These are phyloP conservation scores for Hemibagrus wyckioides DNA, from an alignment of 2,113 vertebrate species.

Conservation along the genomic window DNA sequence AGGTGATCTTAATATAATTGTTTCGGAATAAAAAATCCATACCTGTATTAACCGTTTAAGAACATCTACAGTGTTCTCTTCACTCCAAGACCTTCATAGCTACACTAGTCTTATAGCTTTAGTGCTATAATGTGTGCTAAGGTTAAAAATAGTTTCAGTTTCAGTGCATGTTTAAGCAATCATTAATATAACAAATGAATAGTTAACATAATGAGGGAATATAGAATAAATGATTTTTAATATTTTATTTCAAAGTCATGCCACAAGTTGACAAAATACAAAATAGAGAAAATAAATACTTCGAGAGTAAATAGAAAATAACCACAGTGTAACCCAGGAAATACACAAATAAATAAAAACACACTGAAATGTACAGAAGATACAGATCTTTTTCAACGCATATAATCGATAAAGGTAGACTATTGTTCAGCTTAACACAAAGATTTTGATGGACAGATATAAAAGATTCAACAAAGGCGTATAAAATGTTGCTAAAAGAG, in stretches of 20 bases:
- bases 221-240: constrained; percentile 45
- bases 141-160: not conserved
- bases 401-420: constrained; percentile 67
- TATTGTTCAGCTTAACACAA: constrained; percentile 56
- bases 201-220: not conserved
- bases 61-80: not conserved
- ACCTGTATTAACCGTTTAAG: too few species aligned
- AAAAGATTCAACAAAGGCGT: constrained; percentile 73
- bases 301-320: constrained; percentile 72
- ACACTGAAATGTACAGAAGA: constrained; percentile 62
- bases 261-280: constrained; percentile 82
- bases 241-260: constrained; percentile 83
- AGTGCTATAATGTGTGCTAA: not conserved
- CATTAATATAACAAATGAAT: not conserved
- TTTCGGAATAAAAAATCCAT: too few species aligned
- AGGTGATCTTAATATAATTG: too few species aligned
- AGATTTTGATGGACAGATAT: constrained; percentile 61
- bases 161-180: not conserved
- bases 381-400: constrained; percentile 64
- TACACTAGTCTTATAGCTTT: not conserved
- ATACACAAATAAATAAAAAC: constrained; percentile 58
- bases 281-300: constrained; percentile 70
- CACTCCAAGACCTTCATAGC: not conserved
- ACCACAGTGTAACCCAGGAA: constrained; percentile 78
- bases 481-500: constrained; percentile 79